phyloP scores from a whole-genome alignment of 2,113 vertebrate genomes.

The Scopus umbretta region DNA sequence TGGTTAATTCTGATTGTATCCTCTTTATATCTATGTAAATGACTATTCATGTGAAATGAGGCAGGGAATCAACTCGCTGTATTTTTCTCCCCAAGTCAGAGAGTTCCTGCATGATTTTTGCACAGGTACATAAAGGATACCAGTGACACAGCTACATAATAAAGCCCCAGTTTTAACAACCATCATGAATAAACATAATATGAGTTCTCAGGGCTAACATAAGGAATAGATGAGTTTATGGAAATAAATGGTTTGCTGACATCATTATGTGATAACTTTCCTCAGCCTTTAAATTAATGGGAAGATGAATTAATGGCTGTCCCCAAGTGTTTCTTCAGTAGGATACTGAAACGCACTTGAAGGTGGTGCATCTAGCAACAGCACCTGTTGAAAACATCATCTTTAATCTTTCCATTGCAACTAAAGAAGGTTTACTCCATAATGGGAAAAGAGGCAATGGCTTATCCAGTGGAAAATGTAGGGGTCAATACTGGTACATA shows the following conservation, averaged over 20 bases:
- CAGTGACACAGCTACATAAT: not conserved
- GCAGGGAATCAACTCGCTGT: not conserved
- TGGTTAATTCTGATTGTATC: not conserved
- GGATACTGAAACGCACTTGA: not conserved
- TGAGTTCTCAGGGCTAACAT: not conserved
- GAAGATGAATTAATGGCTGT: not conserved
- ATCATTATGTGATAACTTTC: not conserved
- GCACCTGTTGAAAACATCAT: not conserved
- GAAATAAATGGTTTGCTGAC: not conserved
- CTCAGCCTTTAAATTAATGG: not conserved
- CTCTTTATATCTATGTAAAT: not conserved
- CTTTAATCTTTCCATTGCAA: not conserved
- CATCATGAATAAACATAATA: not conserved
- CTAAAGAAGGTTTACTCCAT: not conserved
- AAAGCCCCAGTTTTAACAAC: not conserved
- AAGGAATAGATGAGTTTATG: not conserved
- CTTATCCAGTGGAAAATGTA: not conserved
- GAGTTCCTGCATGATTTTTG: not conserved
- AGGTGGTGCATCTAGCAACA: not conserved
- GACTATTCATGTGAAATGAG: not conserved
- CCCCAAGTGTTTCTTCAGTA: not conserved
- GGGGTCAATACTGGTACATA: rapidly evolving
- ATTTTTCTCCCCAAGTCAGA: not conserved
- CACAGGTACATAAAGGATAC: not conserved
- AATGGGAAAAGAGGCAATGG: not conserved